Conservation (phyloP, 2,113 vertebrate species). For the Etheostoma spectabile region DNA sequence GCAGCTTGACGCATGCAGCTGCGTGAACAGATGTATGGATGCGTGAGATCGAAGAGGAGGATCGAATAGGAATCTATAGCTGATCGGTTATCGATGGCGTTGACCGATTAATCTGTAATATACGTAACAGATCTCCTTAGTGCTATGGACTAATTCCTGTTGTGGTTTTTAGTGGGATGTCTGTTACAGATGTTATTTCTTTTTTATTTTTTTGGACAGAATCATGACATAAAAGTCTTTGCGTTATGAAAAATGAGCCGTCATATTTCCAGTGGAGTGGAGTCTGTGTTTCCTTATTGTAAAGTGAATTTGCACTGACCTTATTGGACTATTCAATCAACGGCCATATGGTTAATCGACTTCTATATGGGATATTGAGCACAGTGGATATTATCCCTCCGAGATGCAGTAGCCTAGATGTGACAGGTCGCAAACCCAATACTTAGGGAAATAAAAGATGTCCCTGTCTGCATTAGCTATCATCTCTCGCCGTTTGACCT, state of each 20-base stretch:
- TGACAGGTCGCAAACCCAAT: background rate
- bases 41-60: background rate
- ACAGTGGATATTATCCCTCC: background rate
- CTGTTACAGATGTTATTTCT: background rate
- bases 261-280: background rate
- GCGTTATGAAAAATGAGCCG: background rate
- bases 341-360: background rate
- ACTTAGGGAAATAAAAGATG: background rate
- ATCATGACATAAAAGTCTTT: background rate
- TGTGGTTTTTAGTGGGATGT: background rate
- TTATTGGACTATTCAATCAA: background rate
- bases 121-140: too few species aligned
- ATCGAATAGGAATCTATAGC: constrained; percentile 22
- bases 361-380: background rate
- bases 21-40: background rate
- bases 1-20: constrained; percentile 14
- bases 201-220: background rate
- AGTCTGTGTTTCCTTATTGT: background rate
- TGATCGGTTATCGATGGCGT: constrained; percentile 36
- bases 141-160: background rate
- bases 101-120: background rate
- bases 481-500: constrained; percentile 45
- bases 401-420: background rate
- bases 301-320: background rate
- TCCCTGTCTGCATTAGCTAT: constrained; percentile 13